phyloP scores from a whole-genome alignment of 2,888 invertebrate species.

The Amphipyra berbera region DNA sequence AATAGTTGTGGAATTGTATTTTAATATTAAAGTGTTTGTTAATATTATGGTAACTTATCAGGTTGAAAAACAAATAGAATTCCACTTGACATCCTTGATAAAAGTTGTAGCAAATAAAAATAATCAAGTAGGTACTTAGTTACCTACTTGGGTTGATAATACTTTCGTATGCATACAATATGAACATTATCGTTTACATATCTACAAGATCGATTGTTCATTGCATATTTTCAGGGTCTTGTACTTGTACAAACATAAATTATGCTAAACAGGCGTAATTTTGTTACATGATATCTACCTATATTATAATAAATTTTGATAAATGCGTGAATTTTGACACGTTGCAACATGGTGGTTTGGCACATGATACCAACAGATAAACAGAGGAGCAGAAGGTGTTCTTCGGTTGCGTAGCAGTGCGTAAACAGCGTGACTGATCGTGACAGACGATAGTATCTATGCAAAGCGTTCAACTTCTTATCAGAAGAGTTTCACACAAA shows the following conservation, averaged over 20 bases:
- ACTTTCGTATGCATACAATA: neutral
- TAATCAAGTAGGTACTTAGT: neutral
- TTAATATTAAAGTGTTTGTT: neutral
- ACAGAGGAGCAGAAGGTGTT: neutral
- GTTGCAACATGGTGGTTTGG: constrained; percentile 24
- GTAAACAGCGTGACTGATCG: constrained; percentile 33
- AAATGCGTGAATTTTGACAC: constrained; percentile 22
- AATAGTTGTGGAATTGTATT: too few species aligned
- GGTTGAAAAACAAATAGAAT: neutral
- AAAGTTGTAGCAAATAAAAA: too few species aligned
- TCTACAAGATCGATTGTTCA: constrained; percentile 21
- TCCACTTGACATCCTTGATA: too few species aligned
- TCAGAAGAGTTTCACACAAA: constrained; percentile 36
- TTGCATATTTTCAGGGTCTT: constrained; percentile 39
- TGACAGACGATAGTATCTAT: constrained; percentile 41
- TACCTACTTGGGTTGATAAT: neutral
- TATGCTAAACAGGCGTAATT: constrained; percentile 21
- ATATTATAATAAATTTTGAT: constrained; percentile 25
- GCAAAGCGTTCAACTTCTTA: constrained; percentile 55
- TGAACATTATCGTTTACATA: constrained; percentile 10
- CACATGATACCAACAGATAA: constrained; percentile 39
- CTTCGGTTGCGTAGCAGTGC: constrained; percentile 24
- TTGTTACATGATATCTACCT: constrained; percentile 16
- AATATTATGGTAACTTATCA: neutral
- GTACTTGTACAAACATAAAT: constrained; percentile 17